Evolutionary conservation across 2,797 vertebrate species (phyloP).

Genomic region (Falco berigora): DNA sequence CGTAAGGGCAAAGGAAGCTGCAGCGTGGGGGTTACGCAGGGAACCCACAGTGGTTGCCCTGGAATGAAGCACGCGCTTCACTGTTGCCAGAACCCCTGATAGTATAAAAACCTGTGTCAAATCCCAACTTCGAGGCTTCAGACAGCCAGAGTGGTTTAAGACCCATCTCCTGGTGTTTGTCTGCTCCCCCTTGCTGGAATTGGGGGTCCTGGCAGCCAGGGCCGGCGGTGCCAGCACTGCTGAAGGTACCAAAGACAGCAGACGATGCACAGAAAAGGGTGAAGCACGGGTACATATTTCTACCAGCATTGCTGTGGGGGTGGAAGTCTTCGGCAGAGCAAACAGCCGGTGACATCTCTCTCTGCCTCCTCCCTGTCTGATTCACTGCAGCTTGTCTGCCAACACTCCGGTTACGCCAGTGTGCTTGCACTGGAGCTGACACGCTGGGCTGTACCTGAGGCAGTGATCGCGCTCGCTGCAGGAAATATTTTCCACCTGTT

Average conservation of each 20-base stretch:
- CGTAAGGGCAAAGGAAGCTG: neutral
- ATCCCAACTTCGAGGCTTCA: neutral
- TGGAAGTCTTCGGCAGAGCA: slow-evolving; percentile 41
- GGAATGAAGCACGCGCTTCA: neutral
- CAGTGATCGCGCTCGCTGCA: rapidly evolving
- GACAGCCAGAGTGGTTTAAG: neutral
- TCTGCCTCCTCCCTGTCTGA: neutral
- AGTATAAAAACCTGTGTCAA: neutral
- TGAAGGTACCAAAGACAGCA: neutral
- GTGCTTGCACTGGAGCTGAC: neutral
- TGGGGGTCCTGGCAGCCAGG: neutral
- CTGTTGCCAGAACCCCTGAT: neutral
- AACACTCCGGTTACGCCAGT: neutral
- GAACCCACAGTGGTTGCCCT: neutral
- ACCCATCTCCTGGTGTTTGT: neutral
- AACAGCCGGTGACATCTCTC: slow-evolving; percentile 30
- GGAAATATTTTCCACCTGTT: neutral
- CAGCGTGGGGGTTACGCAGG: neutral
- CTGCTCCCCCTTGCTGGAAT: neutral
- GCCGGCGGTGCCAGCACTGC: neutral
- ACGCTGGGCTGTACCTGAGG: neutral
- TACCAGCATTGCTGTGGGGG: slow-evolving; percentile 25
- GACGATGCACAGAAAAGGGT: neutral
- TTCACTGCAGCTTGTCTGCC: slow-evolving; percentile 40
- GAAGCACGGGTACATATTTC: neutral